These are phyloP conservation scores for Collichthys lucidus DNA, from an alignment of 2,113 vertebrate species.

Conservation along the genomic window DNA sequence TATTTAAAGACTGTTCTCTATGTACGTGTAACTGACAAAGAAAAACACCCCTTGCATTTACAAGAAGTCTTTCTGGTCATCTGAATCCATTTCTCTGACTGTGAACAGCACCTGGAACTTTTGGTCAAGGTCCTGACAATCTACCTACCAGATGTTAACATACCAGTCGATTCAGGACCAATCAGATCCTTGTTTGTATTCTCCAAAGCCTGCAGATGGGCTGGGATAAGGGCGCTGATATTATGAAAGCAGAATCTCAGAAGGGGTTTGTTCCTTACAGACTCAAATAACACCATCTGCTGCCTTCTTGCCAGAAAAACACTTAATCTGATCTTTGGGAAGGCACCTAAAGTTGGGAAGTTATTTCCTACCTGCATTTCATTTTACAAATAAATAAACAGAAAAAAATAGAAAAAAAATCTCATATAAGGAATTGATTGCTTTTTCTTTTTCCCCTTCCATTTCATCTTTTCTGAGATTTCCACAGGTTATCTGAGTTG, in stretches of 20 bases:
- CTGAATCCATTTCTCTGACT: slow-evolving; percentile 19
- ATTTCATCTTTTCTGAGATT: slow-evolving; percentile 4
- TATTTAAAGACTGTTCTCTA: neutral
- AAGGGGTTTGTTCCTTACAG: slow-evolving; percentile 20
- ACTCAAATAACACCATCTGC: slow-evolving; percentile 5
- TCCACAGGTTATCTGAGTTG: slow-evolving; percentile 29
- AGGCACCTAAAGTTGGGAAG: neutral
- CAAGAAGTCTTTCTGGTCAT: neutral
- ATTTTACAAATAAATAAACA: neutral
- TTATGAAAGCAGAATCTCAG: slow-evolving; percentile 19
- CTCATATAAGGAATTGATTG: neutral
- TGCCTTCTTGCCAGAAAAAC: neutral
- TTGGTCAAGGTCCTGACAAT: slow-evolving; percentile 42
- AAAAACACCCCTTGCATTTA: neutral
- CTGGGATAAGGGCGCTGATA: slow-evolving; percentile 26
- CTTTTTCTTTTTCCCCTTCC: slow-evolving; percentile 16
- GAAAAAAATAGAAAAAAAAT: neutral
- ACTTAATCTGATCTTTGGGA: too few species aligned
- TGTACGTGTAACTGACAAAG: neutral
- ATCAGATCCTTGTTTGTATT: slow-evolving; percentile 33
- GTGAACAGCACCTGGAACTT: slow-evolving; percentile 38
- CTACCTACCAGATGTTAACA: slow-evolving; percentile 51
- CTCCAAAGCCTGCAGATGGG: slow-evolving; percentile 9
- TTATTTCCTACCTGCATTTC: neutral
- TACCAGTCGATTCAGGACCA: slow-evolving; percentile 31